These are phyloP conservation scores for Drosophila pseudoananassae DNA, from an alignment of 1,140 invertebrate species.

Conservation along the genomic window DNA sequence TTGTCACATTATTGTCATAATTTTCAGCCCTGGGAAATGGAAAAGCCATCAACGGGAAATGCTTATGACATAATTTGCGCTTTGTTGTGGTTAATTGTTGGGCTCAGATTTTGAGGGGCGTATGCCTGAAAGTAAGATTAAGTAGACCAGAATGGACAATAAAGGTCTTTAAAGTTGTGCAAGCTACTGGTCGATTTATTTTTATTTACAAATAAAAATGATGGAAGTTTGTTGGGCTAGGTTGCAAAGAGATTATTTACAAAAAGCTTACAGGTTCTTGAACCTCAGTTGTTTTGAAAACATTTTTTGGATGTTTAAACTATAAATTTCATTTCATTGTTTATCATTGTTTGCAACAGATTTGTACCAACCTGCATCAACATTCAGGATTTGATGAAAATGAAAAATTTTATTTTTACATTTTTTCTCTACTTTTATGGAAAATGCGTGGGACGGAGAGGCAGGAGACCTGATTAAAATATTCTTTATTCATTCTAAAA, in stretches of 20 bases:
- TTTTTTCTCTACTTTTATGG: too few relatives aligned
- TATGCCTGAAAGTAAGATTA: constrained; percentile 40
- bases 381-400: too few relatives aligned
- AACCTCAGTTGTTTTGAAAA: too few relatives aligned
- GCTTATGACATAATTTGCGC: constrained; percentile 74
- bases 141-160: constrained; percentile 11
- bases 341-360: too few relatives aligned
- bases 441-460: too few relatives aligned
- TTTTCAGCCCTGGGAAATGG: constrained; percentile 62
- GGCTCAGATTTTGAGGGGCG: constrained; percentile 39
- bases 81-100: constrained; percentile 79
- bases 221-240: constrained; percentile 2
- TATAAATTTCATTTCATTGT: too few relatives aligned
- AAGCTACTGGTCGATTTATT: constrained; percentile 37
- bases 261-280: not conserved
- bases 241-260: not conserved
- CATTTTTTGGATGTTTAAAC: too few relatives aligned
- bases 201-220: constrained; percentile 2
- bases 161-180: constrained; percentile 17
- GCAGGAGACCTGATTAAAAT: too few relatives aligned
- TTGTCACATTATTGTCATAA: constrained; percentile 82
- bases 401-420: too few relatives aligned
- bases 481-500: too few relatives aligned
- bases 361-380: not conserved
- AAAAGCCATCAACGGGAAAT: constrained; percentile 71